Evolutionary conservation across 1,140 invertebrate species (phyloP), one percentile per base, ranked within the genome.

Genomic region (Drosophila sturtevanti): DNA sequence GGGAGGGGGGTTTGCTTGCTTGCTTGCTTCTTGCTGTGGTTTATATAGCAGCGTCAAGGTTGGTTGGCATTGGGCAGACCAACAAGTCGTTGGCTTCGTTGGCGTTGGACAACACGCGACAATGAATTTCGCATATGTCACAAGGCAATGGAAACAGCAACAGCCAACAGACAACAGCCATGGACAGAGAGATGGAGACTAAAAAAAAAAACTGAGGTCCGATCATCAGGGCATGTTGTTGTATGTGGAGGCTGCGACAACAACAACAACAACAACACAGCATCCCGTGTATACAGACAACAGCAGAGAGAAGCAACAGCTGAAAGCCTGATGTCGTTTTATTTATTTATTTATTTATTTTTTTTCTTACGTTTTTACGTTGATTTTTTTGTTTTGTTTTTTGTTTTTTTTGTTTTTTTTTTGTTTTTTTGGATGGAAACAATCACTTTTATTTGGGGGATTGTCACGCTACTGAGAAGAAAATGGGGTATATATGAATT

Each of bases 51-150:
- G 64, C 82, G 69, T 87, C 82, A 87, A 79, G 84, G 84, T 84
- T 89, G 81, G 77, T 67, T 71, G 69, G 73, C 65, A 41, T 69
- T 52, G 67, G 79, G 31, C 66, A 56, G 67, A 31, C 34, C 67
- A 69, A 44, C 81, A 87, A 86, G 81, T 85, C 81, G 81, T 85
- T 87, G 81, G 81, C 81, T 81, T 77, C 71, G 64, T 66, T 31
- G 27, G 27, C 63, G 64, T 77, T 52, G 72, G 66, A 55, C 70
- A 84, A 89, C 82, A 87, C 82, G 82, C 82, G 82, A 87, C 82
- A 87, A 87, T 87, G 82, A 87, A 87, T 89, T 84, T 87, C 82
- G 82, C 82, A 87, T 87, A 89, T 87, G 82, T 87, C 82, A 87
- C 82, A 86, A 77, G 66, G 56, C 55, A 52, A 68, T 21, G 18